Evolutionary conservation across 2,888 invertebrate species (phyloP), one percentile per base, ranked within the genome.

Genomic region (Gortyna flavago): DNA sequence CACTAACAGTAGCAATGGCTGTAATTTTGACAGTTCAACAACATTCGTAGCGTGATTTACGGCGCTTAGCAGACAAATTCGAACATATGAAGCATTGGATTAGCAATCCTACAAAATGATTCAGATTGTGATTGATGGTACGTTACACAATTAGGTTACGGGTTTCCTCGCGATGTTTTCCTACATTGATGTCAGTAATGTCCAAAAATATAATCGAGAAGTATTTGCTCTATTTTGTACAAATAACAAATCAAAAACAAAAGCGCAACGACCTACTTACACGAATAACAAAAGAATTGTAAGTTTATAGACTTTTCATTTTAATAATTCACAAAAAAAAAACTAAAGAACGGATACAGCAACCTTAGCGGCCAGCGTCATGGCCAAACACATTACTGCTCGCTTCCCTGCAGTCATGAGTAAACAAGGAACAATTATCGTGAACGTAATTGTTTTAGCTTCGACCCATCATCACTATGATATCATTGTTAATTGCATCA

Each of bases 371-470:
- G 75, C 48, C 59, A 51, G 38, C 75, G 61, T 88, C 89, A 89
- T 64, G 89, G 89, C 69, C 90, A 82, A 84, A 85, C 76, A 44
- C 72, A 86, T 84, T 85, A 83, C 62, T 64, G 65, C 64, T 72
- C 64, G 75, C 85, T 88, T 87, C 88, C 82, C 71, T 69, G 18
- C 18, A 66, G 35, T 87, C 83, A 77, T 85, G 82, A 83, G 79
- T 72, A 73, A 73, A 76, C 65, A 64, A 81, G 73, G 21, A 85
- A 88, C 76, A 62, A 80, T 83, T 81, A 81, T 66, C 79, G 67
- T 59, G 62, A 71, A 75, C 38, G 67, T 83, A 79, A 83, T 89
- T 86, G 84, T 75, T 84, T 76, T 77, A 73, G 16, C 68, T 72
- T 79, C 73, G 35, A 32, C 68, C 61, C 72, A 88, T 81, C 74